Evolutionary conservation across 2,113 vertebrate species (phyloP).

Genomic region (Python bivittatus): DNA sequence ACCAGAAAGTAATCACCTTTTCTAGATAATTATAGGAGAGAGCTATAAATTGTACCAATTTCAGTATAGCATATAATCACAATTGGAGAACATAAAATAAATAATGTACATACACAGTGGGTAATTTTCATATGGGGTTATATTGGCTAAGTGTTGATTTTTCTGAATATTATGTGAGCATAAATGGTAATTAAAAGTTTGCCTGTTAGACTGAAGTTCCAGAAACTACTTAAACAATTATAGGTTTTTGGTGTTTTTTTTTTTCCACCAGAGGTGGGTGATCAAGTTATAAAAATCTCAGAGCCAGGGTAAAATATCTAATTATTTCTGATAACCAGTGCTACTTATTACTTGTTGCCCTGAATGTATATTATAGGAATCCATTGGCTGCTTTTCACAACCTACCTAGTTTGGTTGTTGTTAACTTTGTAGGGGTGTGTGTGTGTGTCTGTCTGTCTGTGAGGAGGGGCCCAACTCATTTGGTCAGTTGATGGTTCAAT

Average conservation of each 20-base stretch:
- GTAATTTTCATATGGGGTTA: not conserved
- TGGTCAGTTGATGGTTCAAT: not conserved
- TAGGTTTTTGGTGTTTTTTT: not conserved
- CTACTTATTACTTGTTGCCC: not conserved
- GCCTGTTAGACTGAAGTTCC: not conserved
- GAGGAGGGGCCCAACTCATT: not conserved
- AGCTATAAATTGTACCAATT: slow-evolving; percentile 17
- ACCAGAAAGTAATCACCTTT: not conserved
- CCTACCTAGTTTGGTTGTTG: not conserved
- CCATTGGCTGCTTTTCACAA: not conserved
- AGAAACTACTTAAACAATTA: slow-evolving; percentile 2
- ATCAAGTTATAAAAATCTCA: not conserved
- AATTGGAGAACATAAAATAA: slow-evolving; percentile 2
- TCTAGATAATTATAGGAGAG: slow-evolving; percentile 7
- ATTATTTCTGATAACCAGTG: not conserved
- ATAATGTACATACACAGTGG: slow-evolving; percentile 15
- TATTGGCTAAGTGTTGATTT: not conserved
- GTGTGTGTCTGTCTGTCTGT: not conserved
- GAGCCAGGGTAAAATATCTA: not conserved
- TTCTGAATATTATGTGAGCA: not conserved
- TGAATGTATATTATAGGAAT: no score
- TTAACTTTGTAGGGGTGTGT: not conserved
- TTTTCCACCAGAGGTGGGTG: not conserved
- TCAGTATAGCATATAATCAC: slow-evolving; percentile 15
- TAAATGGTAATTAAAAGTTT: slow-evolving; percentile 30